A percentile compares a stretch with the other conserved stretches of the same genome.
Evolutionary conservation across 2,113 vertebrate genomes (phyloP).

Genomic region (Tragelaphus strepsiceros): DNA sequence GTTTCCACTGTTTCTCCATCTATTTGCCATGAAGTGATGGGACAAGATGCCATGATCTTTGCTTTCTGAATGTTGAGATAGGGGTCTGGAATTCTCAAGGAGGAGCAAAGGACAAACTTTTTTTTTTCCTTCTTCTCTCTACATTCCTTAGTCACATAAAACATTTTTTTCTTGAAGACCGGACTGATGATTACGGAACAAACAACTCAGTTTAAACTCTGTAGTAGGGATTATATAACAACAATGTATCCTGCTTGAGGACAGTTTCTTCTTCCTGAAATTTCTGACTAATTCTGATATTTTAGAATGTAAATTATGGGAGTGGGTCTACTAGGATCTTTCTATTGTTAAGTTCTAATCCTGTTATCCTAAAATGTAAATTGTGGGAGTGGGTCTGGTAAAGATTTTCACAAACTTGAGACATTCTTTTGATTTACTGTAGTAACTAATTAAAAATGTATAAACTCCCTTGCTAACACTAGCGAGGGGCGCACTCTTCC

Average conservation of each 20-base stretch:
- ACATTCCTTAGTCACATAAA: not conserved
- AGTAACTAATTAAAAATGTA: not conserved
- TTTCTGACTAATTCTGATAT: not conserved
- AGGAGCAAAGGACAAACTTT: no score
- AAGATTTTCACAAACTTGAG: not conserved
- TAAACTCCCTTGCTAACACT: not conserved
- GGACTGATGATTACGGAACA: not conserved
- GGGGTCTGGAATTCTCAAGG: no score
- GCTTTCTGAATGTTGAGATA: not conserved
- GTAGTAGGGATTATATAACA: not conserved
- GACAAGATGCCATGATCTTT: not conserved
- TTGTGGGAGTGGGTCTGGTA: not conserved
- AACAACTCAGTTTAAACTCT: not conserved
- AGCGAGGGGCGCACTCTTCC: not conserved
- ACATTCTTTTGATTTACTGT: not conserved
- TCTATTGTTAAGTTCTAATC: not conserved
- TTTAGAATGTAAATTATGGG: not conserved
- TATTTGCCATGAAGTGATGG: no score
- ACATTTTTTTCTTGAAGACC: not conserved
- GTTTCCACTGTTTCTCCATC: no score
- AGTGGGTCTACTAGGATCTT: not conserved
- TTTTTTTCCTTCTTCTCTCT: no score
- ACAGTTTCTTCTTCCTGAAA: not conserved
- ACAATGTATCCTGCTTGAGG: not conserved
- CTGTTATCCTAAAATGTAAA: not conserved